Base-by-base conservation (phyloP, 2,888 invertebrate species). In the Drosophila gaucha region DNA sequence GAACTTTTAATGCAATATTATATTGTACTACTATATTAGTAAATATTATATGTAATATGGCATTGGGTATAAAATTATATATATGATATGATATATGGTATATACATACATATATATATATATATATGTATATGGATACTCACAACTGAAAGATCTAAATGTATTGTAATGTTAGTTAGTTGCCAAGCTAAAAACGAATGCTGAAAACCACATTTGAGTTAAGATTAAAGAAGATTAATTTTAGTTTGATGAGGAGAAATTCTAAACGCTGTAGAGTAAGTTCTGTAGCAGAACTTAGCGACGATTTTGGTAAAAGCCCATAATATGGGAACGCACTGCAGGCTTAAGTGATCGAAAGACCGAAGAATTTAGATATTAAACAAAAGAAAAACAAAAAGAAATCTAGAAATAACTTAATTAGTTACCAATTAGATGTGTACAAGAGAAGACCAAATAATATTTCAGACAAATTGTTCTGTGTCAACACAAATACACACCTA, bases 1-100 rank as follows among this genome's bases (percentile, higher is more conserved):
- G 6, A 74, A 67, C 65, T 86, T 82, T 80, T 80, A 86, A 69
- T 85, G 88, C 86, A 87, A 87, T 82, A 85, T 69, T 72, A 84
- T 78, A 86, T 75, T 84, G 87, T 78, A 71, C 71, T 70, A 83
- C 74, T 83, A 67, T 71, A 73, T 74, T 80, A 83, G 54, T 71
- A 41, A 41, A 74, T 67, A 75, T 62, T 41, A 18, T 54, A 52
- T 68, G 35, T 43, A 43, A 50, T 60, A 47, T 51, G 66, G 66
- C 55, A 60, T 68, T 54, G 60, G 39, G 43, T 50, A 66, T 67
- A 35, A 66, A 22, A 38, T 38, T n/a, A 38, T 33, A 41, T 68
- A 63, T 64, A 77, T 76, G 9, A 18, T 35, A 38, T 38, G 20
- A 59, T 60, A 52, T 62, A 58, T 51, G n/a, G n/a, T 46, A 46